Evolutionary conservation across 2,797 vertebrate genomes (phyloP).

Genomic region (Sebastes hubbsi): DNA sequence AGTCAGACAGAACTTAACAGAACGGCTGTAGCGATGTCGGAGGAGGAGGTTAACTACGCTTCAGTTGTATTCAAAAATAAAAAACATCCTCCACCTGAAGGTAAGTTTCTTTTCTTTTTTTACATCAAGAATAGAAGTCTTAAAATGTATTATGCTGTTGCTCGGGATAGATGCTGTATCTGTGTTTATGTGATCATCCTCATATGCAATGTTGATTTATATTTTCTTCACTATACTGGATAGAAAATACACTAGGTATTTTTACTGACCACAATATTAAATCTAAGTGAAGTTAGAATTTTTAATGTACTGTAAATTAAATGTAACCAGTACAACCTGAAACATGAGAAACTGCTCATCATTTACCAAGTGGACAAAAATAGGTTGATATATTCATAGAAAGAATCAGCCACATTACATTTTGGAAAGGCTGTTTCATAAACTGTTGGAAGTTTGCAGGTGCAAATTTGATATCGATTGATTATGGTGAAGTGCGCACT

Average conservation of each 20-base stretch:
- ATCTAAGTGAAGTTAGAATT: no score
- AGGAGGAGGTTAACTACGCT: conserved; percentile 56
- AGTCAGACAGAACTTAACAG: rapidly evolving
- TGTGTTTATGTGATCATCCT: no score
- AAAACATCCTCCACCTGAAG: neutral
- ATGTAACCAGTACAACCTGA: neutral
- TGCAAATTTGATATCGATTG: no score
- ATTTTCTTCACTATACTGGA: no score
- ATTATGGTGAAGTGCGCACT: neutral
- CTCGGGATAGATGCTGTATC: neutral
- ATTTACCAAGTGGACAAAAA: neutral
- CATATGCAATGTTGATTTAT: no score
- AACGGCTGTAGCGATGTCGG: conserved; percentile 15
- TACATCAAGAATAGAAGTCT: neutral
- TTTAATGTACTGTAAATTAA: neutral
- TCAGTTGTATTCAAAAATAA: conserved; percentile 42
- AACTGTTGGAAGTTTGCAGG: no score
- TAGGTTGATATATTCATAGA: neutral
- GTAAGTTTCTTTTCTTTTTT: conserved; percentile 6
- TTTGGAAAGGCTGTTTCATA: no score
- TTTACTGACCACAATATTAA: no score
- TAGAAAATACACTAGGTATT: no score
- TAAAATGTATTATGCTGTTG: no score
- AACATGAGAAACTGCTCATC: neutral
- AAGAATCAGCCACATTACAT: neutral